Conservation (phyloP, 2,888 invertebrate genomes). For the Cheiracanthium punctorium region DNA sequence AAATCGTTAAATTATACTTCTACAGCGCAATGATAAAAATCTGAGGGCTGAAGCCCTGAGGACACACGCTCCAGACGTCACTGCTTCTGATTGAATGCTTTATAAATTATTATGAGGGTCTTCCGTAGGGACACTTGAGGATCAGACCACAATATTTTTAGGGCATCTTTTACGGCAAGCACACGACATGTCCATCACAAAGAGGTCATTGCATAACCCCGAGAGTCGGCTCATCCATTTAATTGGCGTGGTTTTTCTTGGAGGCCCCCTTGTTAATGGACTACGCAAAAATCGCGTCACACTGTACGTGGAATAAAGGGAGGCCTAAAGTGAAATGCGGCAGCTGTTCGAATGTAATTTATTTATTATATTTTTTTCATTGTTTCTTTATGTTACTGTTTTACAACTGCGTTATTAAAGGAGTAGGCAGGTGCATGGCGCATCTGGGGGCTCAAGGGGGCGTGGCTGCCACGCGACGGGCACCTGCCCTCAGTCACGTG, state of each 20-base stretch:
- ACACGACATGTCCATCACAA: neutral
- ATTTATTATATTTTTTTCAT: neutral
- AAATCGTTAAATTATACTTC: too few relatives aligned
- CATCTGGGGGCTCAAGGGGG: neutral
- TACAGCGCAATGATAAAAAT: too few relatives aligned
- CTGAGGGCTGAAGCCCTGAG: too few relatives aligned
- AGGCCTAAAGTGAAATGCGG: neutral
- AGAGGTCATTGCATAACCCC: neutral
- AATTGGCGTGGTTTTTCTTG: neutral
- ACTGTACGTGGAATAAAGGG: neutral
- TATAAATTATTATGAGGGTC: too few relatives aligned
- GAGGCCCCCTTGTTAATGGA: neutral
- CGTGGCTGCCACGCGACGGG: constrained; percentile 9
- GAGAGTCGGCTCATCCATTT: neutral
- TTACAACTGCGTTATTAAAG: neutral
- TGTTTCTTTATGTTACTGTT: neutral
- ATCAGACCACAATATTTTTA: too few relatives aligned
- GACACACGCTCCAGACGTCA: too few relatives aligned
- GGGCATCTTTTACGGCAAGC: neutral
- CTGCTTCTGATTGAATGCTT: too few relatives aligned
- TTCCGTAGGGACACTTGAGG: too few relatives aligned
- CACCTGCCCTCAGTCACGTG: constrained; percentile 13
- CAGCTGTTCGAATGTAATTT: neutral
- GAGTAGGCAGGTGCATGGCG: neutral
- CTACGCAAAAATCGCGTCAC: neutral